Base-by-base conservation (phyloP, 2,888 invertebrate genomes). In the Quadroppia sp. region DNA sequence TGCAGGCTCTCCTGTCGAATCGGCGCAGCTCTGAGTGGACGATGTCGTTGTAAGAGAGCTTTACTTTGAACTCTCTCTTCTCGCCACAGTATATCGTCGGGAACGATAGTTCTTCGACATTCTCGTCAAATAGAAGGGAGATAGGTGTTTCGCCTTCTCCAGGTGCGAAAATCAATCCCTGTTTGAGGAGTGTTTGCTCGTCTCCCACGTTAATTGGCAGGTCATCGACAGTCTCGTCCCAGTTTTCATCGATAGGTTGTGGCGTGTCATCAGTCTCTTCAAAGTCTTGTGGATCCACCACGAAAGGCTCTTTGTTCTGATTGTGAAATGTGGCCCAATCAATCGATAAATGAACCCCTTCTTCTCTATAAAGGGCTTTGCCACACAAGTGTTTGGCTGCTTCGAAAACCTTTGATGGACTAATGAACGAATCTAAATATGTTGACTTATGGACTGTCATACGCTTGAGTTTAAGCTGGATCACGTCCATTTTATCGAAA, bases 181-280 rank as follows among this genome's bases (percentile, higher is more conserved):
- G 11, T 17, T 25, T 42, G 17, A 25, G 6, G 1, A 32, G 17
- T 13, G 25, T 73, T n/a, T 72, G 20, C 4, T 48, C n/a, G 0
- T 78, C 72, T 48, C 77, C 32, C 30, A 76, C 71, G 71, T 69
- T 45, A n/a, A 71, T 56, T 7, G 61, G 71, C 32, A 61, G 30
- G 25, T 75, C 64, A 71, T 75, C 76, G 78, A 78, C 1, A 79
- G 79, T 75, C 80, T 80, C 40, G 79, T 75, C 72, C 80, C 80
- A 36, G 80, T 73, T 71, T 80, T 79, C 17, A 79, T 36, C 36
- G 36, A 36, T 36, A 11, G 4, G 6, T 36, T 11, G 6, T 7
- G 11, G 4, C 36, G 36, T 36, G 4, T 36, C 36, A 4, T 76
- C 75, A 82, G 78, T 15, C 79, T 28, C 17, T 77, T 69, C 56